Evolutionary conservation across 2,113 vertebrate species (phyloP).

Genomic region (Sapajus apella): DNA sequence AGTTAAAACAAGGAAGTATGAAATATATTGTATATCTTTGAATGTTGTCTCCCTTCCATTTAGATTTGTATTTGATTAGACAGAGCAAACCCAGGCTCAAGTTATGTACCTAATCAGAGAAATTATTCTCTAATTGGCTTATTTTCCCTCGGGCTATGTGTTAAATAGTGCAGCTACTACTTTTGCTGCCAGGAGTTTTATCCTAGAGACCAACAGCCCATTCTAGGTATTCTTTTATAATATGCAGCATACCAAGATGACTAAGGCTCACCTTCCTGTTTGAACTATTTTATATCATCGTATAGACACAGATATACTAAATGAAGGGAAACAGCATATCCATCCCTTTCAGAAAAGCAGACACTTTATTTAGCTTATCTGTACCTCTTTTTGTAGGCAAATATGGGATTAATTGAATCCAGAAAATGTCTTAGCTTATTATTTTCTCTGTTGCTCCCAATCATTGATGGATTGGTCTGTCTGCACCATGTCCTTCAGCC

Average conservation of each 20-base stretch:
- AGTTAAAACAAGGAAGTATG: background rate
- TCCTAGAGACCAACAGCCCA: background rate
- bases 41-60: background rate
- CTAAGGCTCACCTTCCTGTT: background rate
- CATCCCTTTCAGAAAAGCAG: background rate
- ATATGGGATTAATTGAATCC: background rate
- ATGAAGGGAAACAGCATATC: background rate
- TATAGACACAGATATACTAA: background rate
- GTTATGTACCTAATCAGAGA: background rate
- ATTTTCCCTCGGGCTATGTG: background rate
- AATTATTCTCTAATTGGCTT: background rate
- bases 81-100: background rate
- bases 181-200: background rate
- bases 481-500: background rate
- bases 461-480: too few species aligned
- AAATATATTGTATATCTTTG: background rate
- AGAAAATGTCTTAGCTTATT: background rate
- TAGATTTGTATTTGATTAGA: background rate
- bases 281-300: background rate
- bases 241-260: background rate
- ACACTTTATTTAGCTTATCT: background rate
- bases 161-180: background rate
- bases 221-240: background rate
- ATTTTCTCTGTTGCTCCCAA: background rate
- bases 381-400: background rate